Evolutionary conservation across 1,140 invertebrate genomes (phyloP).

Genomic region (Bombus waltoni): DNA sequence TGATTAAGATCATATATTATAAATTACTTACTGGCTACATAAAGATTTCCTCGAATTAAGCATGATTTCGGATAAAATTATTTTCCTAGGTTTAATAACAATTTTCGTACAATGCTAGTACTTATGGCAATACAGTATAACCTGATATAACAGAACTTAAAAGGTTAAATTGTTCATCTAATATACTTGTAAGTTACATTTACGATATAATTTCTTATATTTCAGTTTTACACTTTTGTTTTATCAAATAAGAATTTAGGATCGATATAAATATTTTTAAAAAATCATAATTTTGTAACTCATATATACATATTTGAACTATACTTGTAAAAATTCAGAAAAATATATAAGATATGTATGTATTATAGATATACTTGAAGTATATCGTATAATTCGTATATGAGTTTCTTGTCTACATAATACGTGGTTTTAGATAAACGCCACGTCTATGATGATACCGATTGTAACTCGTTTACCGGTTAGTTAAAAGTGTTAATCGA

Average conservation of each 20-base stretch:
- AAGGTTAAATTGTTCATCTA: background rate
- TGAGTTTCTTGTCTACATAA: conserved; percentile 8
- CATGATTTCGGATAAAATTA: background rate
- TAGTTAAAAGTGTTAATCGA: background rate
- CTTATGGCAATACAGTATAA: background rate
- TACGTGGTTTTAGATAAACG: conserved; percentile 33
- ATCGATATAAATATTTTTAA: background rate
- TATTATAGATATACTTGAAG: background rate
- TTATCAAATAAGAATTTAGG: background rate
- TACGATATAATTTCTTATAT: background rate
- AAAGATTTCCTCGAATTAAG: background rate
- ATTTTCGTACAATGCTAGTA: background rate
- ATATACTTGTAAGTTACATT: background rate
- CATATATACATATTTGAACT: background rate
- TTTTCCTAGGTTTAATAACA: background rate
- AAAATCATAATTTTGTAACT: background rate
- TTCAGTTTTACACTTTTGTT: background rate
- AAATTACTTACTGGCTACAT: conserved; percentile 6
- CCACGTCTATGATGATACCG: conserved; percentile 61
- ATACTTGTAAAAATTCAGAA: background rate
- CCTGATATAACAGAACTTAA: background rate
- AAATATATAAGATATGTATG: background rate
- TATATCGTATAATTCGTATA: too few relatives aligned
- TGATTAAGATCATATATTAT: background rate
- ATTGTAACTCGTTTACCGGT: conserved; percentile 47